These are phyloP conservation scores for Drosophila peninsularis DNA, from an alignment of 2,888 invertebrate species.

Conservation along the genomic window DNA sequence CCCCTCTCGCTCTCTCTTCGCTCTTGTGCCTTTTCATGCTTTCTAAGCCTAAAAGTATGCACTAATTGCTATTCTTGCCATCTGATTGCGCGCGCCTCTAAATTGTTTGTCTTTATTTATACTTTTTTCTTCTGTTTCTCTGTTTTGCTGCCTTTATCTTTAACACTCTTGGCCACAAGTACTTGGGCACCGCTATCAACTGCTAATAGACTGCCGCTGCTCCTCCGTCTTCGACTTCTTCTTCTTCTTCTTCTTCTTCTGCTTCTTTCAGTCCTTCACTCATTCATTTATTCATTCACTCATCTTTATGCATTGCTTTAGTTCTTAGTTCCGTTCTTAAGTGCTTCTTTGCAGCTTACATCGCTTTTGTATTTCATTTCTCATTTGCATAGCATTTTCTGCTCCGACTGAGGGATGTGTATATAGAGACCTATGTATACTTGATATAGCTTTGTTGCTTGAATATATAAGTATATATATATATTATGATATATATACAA, in stretches of 20 bases:
- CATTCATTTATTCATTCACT: conserved; percentile 20
- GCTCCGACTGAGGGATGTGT: neutral
- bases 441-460: too few species aligned
- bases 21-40: conserved; percentile 8
- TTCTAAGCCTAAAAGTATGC: conserved; percentile 62
- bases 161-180: conserved; percentile 31
- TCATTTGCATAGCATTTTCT: conserved; percentile 3
- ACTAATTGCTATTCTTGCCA: conserved; percentile 72
- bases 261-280: conserved; percentile 9
- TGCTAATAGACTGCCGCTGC: conserved; percentile 58
- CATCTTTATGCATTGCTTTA: conserved; percentile 20
- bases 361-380: conserved; percentile 20
- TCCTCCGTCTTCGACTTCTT: neutral
- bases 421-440: neutral
- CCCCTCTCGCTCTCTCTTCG: neutral
- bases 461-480: neutral
- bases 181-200: conserved; percentile 59
- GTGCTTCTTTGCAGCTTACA: conserved; percentile 22
- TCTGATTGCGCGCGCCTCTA: conserved; percentile 51
- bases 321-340: conserved; percentile 30
- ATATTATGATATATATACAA: too few species aligned
- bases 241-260: neutral
- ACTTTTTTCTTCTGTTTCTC: neutral
- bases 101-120: conserved; percentile 12
- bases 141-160: conserved; percentile 21